These are phyloP conservation scores for Chaetura pelagica DNA, from an alignment of 2,113 vertebrate species.

Conservation along the genomic window DNA sequence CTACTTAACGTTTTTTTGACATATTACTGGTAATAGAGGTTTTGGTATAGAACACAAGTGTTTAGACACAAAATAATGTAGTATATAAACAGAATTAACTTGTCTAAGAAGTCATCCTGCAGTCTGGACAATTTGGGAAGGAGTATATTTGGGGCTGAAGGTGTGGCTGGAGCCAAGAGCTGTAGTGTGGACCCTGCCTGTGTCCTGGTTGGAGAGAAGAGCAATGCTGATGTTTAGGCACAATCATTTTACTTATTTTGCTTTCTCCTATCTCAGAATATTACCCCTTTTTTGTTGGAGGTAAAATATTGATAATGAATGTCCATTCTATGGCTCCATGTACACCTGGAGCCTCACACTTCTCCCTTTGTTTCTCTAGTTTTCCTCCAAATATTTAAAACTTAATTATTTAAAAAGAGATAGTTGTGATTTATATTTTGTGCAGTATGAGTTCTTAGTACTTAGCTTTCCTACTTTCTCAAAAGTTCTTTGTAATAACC, in stretches of 20 bases:
- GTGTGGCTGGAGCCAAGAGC: background rate
- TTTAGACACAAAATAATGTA: background rate
- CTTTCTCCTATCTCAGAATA: background rate
- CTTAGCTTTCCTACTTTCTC: background rate
- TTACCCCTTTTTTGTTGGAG: background rate
- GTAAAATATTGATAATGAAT: background rate
- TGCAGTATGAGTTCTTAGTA: background rate
- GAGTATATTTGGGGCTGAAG: background rate
- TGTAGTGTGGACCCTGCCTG: fast-evolving
- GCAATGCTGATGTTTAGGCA: background rate
- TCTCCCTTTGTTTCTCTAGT: background rate
- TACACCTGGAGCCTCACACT: background rate
- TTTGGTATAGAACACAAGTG: background rate
- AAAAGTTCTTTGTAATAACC: background rate
- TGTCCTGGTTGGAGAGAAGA: background rate
- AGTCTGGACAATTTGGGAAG: background rate
- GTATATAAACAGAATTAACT: background rate
- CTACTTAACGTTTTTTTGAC: slow-evolving; percentile 13
- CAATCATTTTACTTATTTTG: background rate
- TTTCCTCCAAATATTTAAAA: background rate
- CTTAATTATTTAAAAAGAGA: background rate
- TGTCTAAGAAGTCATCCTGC: background rate
- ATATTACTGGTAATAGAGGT: background rate
- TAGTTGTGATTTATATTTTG: background rate
- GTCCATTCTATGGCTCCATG: background rate